Percentiles rank a stretch among this genome's conserved stretches.
phyloP scores from a whole-genome alignment of 1,140 invertebrate species.

The Drosophila elegans region DNA sequence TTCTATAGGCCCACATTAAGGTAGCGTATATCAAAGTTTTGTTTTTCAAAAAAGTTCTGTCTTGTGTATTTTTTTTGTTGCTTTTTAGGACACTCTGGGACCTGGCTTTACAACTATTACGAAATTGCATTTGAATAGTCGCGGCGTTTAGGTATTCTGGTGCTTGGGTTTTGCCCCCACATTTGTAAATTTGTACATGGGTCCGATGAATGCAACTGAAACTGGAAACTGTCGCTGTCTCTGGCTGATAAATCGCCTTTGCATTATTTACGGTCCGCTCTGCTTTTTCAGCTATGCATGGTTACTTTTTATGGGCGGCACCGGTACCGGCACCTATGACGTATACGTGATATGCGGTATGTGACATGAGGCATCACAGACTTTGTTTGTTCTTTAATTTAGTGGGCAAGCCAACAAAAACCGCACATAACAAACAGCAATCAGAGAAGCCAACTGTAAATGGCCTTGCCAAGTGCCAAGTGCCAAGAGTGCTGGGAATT shows the following conservation, averaged over 20 bases:
- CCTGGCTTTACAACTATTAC: background rate
- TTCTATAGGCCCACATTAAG: no score
- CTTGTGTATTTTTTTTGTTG: background rate
- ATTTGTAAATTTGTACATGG: no score
- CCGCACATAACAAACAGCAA: constrained; percentile 15
- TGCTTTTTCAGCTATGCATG: constrained; percentile 43
- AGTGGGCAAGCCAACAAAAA: constrained; percentile 11
- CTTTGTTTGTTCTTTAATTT: constrained; percentile 36
- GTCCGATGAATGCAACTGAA: constrained; percentile 33
- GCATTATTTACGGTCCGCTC: constrained; percentile 60
- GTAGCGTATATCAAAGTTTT: no score
- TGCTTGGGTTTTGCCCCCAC: background rate
- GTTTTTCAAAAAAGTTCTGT: no score
- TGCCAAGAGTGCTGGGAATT: constrained; percentile 9
- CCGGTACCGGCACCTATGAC: constrained; percentile 59
- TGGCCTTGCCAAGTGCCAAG: constrained; percentile 8
- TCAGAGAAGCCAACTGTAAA: constrained; percentile 19
- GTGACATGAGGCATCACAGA: constrained; percentile 6
- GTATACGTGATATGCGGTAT: constrained; percentile 64
- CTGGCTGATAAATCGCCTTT: constrained; percentile 64
- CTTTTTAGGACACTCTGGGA: background rate
- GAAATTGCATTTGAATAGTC: constrained; percentile 8
- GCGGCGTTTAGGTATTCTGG: background rate
- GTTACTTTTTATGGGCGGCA: constrained; percentile 65
- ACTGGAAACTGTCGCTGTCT: constrained; percentile 22